These are phyloP conservation scores for Arctocebus calabarensis DNA, from an alignment of 2,797 vertebrate species.

Conservation along the genomic window DNA sequence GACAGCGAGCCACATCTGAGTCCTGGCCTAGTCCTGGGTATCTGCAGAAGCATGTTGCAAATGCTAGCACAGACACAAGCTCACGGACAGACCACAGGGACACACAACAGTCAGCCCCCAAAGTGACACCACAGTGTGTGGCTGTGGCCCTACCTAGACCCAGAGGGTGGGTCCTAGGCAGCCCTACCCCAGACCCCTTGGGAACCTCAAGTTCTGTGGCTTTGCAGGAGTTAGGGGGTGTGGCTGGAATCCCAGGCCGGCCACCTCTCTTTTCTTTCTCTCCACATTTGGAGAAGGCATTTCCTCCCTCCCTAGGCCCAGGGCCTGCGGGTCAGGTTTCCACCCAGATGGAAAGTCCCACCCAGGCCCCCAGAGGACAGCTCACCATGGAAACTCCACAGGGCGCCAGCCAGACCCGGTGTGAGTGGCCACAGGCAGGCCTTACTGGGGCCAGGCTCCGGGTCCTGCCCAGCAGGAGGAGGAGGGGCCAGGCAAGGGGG, in stretches of 20 bases:
- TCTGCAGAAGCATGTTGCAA: background rate
- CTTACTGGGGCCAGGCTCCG: background rate
- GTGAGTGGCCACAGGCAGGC: background rate
- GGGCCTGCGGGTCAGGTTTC: slow-evolving; percentile 73
- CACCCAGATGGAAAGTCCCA: slow-evolving; percentile 75
- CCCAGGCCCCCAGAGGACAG: slow-evolving; percentile 44
- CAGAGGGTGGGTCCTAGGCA: background rate
- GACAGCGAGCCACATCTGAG: background rate
- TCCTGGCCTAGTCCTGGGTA: background rate
- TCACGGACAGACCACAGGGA: background rate
- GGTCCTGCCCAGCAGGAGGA: background rate
- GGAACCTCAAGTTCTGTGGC: background rate
- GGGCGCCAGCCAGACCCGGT: background rate
- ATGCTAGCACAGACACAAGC: background rate
- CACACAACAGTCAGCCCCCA: background rate
- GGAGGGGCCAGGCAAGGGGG: background rate
- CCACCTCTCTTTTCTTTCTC: slow-evolving; percentile 22
- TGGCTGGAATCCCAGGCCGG: slow-evolving; percentile 42
- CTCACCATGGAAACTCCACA: slow-evolving; percentile 68
- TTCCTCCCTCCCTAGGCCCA: slow-evolving; percentile 58
- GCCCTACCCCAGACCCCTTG: background rate
- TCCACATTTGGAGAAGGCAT: slow-evolving; percentile 69
- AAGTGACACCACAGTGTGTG: accelerated
- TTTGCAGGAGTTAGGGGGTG: background rate
- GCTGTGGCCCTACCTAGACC: background rate